Base-by-base conservation (phyloP, 1,140 invertebrate species). In the Drosophila cardini region DNA sequence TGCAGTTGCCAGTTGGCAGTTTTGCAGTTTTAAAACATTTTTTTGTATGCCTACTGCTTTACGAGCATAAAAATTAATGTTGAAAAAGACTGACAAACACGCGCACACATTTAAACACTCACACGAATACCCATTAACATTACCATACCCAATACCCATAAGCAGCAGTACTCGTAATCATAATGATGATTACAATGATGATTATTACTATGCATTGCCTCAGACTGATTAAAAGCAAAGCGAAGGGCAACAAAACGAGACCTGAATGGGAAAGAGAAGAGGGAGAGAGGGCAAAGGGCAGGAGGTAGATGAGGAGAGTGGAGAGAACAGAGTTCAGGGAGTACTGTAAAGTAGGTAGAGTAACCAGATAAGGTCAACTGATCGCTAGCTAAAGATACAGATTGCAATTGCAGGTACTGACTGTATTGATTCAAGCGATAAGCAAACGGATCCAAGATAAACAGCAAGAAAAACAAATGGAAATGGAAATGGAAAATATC, bases 161-260 rank as follows among this genome's bases (percentile, higher is more conserved):
- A 26, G 21, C 21, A 40, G 1, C 36, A 10, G 11, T n/a, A 13
- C 36, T 26, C 21, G 62, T 42, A 58, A 56, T 45, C 52, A 72
- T 69, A 65, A 64, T 58, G 62, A 69, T 57, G 62, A 69, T 57
- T 46, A 80, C 50, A 68, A 81, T 43, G 57, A 79, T 56, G 72
- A 64, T 87, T 71, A 82, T 72, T 81, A 58, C 53, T 79, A 71
- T 79, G 80, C 62, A 61, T 61, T 50, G 80, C 80, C 76, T 76
- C 76, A 80, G 76, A 68, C 80, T 83, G 80, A 83, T 83, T 83
- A 83, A 84, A 84, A 83, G 69, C 70, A 46, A 67, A 18, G 5
- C 56, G 26, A 43, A 60, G 57, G 38, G 67, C 52, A 56, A 30
- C 40, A 16, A 9, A 34, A 58, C 55, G 63, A 68, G 64, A 50